phyloP scores from a whole-genome alignment of 2,797 vertebrate species.

The Enteromius unitaeniatus region DNA sequence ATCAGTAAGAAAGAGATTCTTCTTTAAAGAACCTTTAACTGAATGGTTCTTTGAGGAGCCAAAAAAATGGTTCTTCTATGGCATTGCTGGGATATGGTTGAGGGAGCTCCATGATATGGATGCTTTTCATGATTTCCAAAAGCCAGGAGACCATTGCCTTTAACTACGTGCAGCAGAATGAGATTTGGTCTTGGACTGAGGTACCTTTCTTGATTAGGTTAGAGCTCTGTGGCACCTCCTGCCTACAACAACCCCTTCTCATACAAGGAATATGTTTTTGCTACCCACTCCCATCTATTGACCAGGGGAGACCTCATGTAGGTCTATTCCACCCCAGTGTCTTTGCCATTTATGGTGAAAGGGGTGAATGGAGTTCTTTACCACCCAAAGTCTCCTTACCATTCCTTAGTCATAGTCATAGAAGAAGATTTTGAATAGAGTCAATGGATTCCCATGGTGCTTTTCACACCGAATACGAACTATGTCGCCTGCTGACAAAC shows the following conservation, averaged over 20 bases:
- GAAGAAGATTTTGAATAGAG: slow-evolving; percentile 23
- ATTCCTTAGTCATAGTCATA: not conserved
- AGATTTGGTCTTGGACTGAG: not conserved
- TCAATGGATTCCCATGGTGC: not conserved
- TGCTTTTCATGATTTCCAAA: slow-evolving; percentile 1
- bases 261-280: not conserved
- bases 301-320: not conserved
- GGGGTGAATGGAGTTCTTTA: not conserved
- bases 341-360: not conserved
- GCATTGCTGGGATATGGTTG: not conserved
- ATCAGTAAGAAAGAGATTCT: too few relatives aligned
- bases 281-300: not conserved
- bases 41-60: too few relatives aligned
- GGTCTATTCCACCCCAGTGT: not conserved
- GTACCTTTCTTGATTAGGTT: not conserved
- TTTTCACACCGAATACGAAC: not conserved
- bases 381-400: not conserved
- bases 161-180: not conserved
- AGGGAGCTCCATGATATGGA: not conserved
- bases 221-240: not conserved
- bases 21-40: too few relatives aligned
- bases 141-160: not conserved
- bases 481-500: not conserved
- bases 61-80: too few relatives aligned
- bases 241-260: not conserved